Percentiles rank a stretch among this genome's conserved stretches.
phyloP scores from a whole-genome alignment of 2,113 vertebrate species.

The Cervus canadensis region DNA sequence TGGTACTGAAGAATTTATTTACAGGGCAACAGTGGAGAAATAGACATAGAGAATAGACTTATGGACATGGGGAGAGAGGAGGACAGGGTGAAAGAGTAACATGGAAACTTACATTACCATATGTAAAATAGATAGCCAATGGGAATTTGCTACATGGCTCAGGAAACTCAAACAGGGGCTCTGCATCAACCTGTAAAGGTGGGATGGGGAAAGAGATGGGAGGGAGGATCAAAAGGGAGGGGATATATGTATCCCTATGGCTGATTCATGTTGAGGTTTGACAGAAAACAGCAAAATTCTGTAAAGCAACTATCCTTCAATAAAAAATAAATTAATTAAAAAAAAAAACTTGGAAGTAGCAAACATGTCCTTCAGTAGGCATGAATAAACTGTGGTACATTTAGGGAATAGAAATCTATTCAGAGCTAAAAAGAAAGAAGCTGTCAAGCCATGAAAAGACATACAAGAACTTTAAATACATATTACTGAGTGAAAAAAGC shows the following conservation, averaged over 20 bases:
- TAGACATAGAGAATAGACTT: no score
- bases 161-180: not conserved
- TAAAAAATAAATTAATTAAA: not conserved
- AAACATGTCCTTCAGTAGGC: not conserved
- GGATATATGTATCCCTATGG: not conserved
- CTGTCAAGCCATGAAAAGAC: not conserved
- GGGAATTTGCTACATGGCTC: not conserved
- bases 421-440: not conserved
- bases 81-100: no score
- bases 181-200: not conserved
- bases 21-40: no score
- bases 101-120: no score
- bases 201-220: not conserved
- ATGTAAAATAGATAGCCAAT: not conserved
- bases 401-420: not conserved
- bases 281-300: not conserved
- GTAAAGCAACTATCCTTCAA: not conserved
- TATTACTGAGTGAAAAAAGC: not conserved
- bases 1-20: no score
- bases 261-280: not conserved
- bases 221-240: not conserved
- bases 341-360: not conserved
- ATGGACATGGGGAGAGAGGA: no score
- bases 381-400: not conserved
- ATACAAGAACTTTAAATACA: not conserved